These are phyloP conservation scores for Dromius quadrimaculatus DNA, from an alignment of 2,888 invertebrate genomes.

Conservation along the genomic window DNA sequence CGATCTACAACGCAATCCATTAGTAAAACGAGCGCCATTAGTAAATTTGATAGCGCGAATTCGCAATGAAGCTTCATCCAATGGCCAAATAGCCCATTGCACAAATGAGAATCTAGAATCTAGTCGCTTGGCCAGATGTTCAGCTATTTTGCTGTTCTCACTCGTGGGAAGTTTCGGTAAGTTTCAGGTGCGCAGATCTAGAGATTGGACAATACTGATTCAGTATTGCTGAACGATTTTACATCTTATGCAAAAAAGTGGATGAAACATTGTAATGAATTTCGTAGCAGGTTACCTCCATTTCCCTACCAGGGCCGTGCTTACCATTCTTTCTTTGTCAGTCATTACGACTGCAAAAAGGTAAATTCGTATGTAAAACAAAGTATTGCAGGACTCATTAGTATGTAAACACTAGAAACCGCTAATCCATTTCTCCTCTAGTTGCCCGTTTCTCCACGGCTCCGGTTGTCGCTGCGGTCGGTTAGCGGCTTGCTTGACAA, in stretches of 20 bases:
- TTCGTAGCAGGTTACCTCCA: conserved; percentile 3
- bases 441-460: conserved; percentile 1
- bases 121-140: conserved; percentile 23
- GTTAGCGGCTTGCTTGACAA: not conserved
- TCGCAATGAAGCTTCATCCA: conserved; percentile 33
- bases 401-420: conserved; percentile 26
- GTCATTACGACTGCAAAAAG: conserved; percentile 18
- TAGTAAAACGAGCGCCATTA: conserved; percentile 47
- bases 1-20: conserved; percentile 46
- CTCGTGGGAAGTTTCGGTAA: conserved; percentile 25
- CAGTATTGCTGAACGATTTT: too few species aligned
- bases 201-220: too few species aligned
- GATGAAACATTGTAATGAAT: too few species aligned
- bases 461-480: conserved; percentile 1
- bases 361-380: conserved; percentile 33
- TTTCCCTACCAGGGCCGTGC: conserved; percentile 9
- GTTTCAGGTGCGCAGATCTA: conserved; percentile 24
- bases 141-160: conserved; percentile 8
- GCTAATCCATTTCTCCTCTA: conserved; percentile 34
- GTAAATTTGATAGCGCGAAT: conserved; percentile 46
- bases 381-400: conserved; percentile 32
- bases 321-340: conserved; percentile 4
- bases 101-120: conserved; percentile 33
- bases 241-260: too few species aligned
- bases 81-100: conserved; percentile 34